Conservation (phyloP, 2,888 invertebrate genomes). For the Spodoptera littoralis region DNA sequence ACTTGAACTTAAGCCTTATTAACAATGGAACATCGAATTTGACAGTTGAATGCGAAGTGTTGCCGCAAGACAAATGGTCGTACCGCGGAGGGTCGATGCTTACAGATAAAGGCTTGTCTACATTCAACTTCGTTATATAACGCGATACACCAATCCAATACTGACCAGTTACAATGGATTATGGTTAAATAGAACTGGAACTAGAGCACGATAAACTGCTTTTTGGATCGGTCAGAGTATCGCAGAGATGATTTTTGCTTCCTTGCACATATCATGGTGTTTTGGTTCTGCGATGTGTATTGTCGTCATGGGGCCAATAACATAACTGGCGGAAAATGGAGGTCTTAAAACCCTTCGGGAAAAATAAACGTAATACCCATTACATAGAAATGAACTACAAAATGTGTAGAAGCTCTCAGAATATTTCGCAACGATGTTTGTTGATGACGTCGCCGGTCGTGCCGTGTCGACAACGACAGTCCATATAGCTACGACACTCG, state of each 20-base stretch:
- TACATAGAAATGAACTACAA: constrained; percentile 2
- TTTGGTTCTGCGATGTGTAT: too few species aligned
- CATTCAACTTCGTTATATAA: constrained; percentile 28
- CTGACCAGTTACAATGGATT: constrained; percentile 23
- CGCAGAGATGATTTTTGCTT: too few species aligned
- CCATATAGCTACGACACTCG: constrained; percentile 4
- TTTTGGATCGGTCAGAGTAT: too few species aligned
- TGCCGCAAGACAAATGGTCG: constrained; percentile 66
- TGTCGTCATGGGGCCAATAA: too few species aligned
- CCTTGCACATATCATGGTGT: too few species aligned
- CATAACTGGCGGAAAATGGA: too few species aligned
- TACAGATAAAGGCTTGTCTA: constrained; percentile 47
- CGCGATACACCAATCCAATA: constrained; percentile 5
- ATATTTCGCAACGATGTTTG: constrained; percentile 10
- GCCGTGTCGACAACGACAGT: constrained; percentile 1
- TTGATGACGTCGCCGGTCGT: constrained; percentile 1
- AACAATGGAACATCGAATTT: constrained; percentile 71
- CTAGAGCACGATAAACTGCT: too few species aligned
- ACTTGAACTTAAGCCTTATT: constrained; percentile 66
- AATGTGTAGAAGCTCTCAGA: constrained; percentile 7
- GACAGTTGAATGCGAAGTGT: constrained; percentile 71
- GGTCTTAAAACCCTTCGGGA: too few species aligned
- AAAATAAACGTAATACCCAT: background rate
- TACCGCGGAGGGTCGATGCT: constrained; percentile 35
- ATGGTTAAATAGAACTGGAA: too few species aligned